These are phyloP conservation scores for Serilophus lunatus DNA, from an alignment of 2,113 vertebrate genomes.

Conservation along the genomic window DNA sequence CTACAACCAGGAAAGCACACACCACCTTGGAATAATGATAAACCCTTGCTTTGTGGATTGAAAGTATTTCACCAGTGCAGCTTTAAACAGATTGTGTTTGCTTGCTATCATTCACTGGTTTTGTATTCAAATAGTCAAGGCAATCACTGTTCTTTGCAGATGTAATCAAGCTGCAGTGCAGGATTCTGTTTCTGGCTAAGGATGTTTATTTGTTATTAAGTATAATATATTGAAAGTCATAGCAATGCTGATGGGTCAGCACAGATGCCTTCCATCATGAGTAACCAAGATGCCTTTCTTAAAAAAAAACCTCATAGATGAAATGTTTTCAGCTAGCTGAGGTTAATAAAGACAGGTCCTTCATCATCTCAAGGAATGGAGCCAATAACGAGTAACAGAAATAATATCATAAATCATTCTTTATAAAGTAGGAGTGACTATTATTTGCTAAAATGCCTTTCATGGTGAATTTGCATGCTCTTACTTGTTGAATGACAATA, in stretches of 20 bases:
- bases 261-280: slow-evolving; percentile 18
- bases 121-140: slow-evolving; percentile 6
- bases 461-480: slow-evolving; percentile 5
- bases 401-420: slow-evolving; percentile 36
- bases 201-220: slow-evolving; percentile 45
- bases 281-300: not conserved
- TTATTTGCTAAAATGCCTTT: slow-evolving; percentile 9
- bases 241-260: slow-evolving; percentile 19
- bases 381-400: slow-evolving; percentile 13
- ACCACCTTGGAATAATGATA: not conserved
- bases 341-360: slow-evolving; percentile 42
- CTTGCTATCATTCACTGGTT: not conserved
- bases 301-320: not conserved
- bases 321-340: slow-evolving; percentile 12
- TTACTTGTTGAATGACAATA: not conserved
- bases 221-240: slow-evolving; percentile 30
- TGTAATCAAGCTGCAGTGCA: slow-evolving; percentile 31
- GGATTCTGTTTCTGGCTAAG: slow-evolving; percentile 21
- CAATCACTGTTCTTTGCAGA: slow-evolving; percentile 13
- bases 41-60: not conserved
- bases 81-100: not conserved
- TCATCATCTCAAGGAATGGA: slow-evolving; percentile 36
- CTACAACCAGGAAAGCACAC: not conserved
- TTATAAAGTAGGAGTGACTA: not conserved
- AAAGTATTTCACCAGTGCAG: not conserved